Evolutionary conservation across 2,113 vertebrate species (phyloP).

Genomic region (Isichthys henryi): DNA sequence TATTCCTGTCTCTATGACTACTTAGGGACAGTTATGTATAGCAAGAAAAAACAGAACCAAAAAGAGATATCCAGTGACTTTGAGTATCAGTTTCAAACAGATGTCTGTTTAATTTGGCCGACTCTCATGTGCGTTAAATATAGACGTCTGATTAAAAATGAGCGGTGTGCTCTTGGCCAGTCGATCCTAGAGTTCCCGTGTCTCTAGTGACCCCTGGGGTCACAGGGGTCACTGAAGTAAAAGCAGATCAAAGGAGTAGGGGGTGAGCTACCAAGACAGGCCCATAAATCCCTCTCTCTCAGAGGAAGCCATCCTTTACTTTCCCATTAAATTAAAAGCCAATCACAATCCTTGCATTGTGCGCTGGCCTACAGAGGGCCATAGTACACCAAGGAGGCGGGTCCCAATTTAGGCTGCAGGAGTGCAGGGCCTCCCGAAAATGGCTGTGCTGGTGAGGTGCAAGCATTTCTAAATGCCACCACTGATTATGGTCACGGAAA

Average conservation of each 20-base stretch:
- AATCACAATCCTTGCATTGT: conserved; percentile 57
- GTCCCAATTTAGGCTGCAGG: conserved; percentile 34
- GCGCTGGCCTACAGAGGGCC: conserved; percentile 34
- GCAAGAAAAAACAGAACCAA: conserved; percentile 50
- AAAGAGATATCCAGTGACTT: conserved; percentile 51
- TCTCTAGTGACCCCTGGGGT: conserved; percentile 59
- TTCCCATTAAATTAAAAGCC: conserved; percentile 55
- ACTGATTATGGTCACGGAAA: not conserved
- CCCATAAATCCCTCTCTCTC: conserved; percentile 58
- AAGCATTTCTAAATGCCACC: not conserved
- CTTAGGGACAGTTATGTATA: conserved; percentile 38
- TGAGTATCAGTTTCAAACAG: conserved; percentile 52
- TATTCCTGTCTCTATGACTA: conserved; percentile 13
- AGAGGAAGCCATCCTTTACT: conserved; percentile 58
- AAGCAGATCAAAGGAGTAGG: conserved; percentile 63
- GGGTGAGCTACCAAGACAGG: conserved; percentile 51
- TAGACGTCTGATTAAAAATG: conserved; percentile 61
- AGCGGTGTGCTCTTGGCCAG: conserved; percentile 45
- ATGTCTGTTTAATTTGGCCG: conserved; percentile 54
- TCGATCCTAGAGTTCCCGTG: conserved; percentile 51
- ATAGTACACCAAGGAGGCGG: conserved; percentile 26
- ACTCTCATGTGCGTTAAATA: conserved; percentile 56
- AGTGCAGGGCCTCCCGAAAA: not conserved
- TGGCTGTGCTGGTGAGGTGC: not conserved
- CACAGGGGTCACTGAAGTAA: conserved; percentile 54